Evolutionary conservation across 1,140 invertebrate genomes (phyloP).

Genomic region (Scaptomyza pallida): DNA sequence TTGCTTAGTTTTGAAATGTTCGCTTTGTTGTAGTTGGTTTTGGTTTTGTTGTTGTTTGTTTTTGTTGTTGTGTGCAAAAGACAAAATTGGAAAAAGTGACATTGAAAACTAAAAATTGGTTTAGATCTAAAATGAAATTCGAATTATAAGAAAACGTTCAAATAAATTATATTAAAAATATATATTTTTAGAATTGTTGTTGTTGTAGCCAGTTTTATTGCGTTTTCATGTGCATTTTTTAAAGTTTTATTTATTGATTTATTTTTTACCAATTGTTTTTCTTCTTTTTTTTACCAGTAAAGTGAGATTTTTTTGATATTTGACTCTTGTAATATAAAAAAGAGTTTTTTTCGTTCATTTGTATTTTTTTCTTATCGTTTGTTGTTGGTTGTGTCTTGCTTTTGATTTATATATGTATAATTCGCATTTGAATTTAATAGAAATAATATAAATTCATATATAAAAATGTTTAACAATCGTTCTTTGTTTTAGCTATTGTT

Average conservation of each 20-base stretch:
- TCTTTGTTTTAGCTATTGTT: constrained; percentile 68
- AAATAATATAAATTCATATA: constrained; percentile 79
- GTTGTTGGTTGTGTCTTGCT: constrained; percentile 42
- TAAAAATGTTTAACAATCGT: constrained; percentile 78
- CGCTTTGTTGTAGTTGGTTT: constrained; percentile 33
- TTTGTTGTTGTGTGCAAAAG: constrained; percentile 60
- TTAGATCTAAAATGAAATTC: constrained; percentile 58
- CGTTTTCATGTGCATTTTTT: constrained; percentile 57
- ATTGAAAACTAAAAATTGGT: constrained; percentile 53
- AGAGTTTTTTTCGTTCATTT: constrained; percentile 41
- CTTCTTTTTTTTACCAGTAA: constrained; percentile 61
- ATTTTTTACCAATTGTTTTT: constrained; percentile 50
- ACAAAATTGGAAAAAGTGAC: constrained; percentile 31
- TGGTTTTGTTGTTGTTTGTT: constrained; percentile 37
- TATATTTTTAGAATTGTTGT: no score
- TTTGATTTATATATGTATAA: constrained; percentile 56
- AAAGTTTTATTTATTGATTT: constrained; percentile 25
- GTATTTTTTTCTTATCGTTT: constrained; percentile 32
- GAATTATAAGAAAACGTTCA: constrained; percentile 10
- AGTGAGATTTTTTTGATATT: constrained; percentile 64
- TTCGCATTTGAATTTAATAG: constrained; percentile 60
- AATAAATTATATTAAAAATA: constrained; percentile 24
- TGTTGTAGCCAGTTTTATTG: constrained; percentile 76
- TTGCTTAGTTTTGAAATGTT: constrained; percentile 45
- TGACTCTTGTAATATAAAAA: constrained; percentile 83